Base-by-base conservation (phyloP, 2,888 invertebrate genomes). In the Xanthorhoe spadicearia region DNA sequence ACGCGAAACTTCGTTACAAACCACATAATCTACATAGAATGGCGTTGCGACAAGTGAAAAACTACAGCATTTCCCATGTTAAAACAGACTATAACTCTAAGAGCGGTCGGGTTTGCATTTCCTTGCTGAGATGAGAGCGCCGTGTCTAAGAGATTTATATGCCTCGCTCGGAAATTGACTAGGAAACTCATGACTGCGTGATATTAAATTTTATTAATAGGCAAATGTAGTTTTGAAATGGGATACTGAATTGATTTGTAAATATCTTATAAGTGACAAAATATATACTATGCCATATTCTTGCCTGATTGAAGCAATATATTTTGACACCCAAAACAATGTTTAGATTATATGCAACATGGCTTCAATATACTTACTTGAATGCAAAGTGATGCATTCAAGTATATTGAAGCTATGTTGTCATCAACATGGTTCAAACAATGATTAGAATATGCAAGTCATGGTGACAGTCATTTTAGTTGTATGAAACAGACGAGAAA, bases 21-120 rank as follows among this genome's bases (percentile, higher is more conserved):
- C 65, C 69, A 66, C 68, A 70, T 71, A 73, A 71, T 73, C 67
- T 70, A 67, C 70, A 50, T 64, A 63, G 69, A 65, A 67, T 65
- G 66, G 69, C 68, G 64, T 49, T 49, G 69, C 69, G 74, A 72
- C 74, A 74, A 72, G 74, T 90, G 89, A 90, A 89, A 90, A 90
- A 90, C 83, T 88, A 84, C 84, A 79, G 77, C 85, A 90, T 90
- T 91, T 90, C 90, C 89, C 85, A 81, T 83, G 87, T 84, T 86
- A 86, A 86, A 89, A 84, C 84, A 85, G 82, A 77, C 84, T 81
- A 89, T 90, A 90, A 88, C 83, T 90, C 86, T 61, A 58, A 71
- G 58, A 60, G 80, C 78, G 85, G 83, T 84, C 78, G 82, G 82
- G 83, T 84, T 82, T 87, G 88, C 85, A 89, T 89, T 90, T 90